Percentiles rank a stretch among this genome's conserved stretches.
phyloP scores from a whole-genome alignment of 2,113 vertebrate species.

The Nothoprocta perdicaria region DNA sequence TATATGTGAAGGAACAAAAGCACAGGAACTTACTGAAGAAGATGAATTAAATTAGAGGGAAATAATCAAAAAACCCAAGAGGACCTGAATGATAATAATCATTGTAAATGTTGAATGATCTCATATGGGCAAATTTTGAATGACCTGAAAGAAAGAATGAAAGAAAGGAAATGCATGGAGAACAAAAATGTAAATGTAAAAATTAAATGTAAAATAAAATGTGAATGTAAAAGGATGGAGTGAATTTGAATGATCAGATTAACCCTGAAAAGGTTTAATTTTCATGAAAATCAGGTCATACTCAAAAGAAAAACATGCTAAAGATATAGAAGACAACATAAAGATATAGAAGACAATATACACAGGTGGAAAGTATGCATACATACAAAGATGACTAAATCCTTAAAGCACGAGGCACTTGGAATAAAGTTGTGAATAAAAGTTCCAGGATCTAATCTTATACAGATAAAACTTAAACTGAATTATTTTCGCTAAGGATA shows the following conservation, averaged over 20 bases:
- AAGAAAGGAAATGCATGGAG: neutral
- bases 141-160: neutral
- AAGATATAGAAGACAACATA: neutral
- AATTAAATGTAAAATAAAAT: neutral
- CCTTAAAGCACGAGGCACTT: neutral
- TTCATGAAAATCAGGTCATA: neutral
- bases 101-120: too few relatives aligned
- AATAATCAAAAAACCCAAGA: fast-evolving
- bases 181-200: neutral
- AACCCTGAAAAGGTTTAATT: neutral
- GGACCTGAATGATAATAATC: neutral
- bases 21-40: fast-evolving
- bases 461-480: neutral
- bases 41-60: neutral
- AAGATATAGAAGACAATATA: neutral
- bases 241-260: neutral
- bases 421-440: neutral
- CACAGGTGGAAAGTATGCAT: neutral
- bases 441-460: neutral
- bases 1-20: neutral
- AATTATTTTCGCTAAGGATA: neutral
- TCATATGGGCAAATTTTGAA: neutral
- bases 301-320: neutral
- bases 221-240: neutral
- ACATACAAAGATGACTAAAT: neutral